These are phyloP conservation scores for Melinopterus prodromus DNA, from an alignment of 2,888 invertebrate genomes.

Conservation along the genomic window DNA sequence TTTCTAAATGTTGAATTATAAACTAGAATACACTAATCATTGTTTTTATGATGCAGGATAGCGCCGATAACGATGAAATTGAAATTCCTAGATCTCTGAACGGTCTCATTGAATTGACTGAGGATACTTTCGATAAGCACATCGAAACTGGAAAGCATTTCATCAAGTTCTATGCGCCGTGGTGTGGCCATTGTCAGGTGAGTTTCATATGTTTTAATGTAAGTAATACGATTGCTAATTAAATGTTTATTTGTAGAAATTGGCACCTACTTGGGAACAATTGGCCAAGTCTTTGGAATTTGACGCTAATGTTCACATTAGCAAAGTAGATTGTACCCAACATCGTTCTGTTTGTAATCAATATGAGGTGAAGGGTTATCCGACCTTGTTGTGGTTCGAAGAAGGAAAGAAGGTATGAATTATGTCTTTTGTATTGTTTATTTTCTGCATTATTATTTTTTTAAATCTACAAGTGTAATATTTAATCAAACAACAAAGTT, in stretches of 20 bases:
- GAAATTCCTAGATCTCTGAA: slow-evolving; percentile 66
- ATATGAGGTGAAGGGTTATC: slow-evolving; percentile 87
- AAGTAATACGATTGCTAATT: slow-evolving; percentile 22
- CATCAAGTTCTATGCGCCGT: slow-evolving; percentile 91
- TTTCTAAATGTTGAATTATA: not conserved
- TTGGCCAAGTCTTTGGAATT: slow-evolving; percentile 75
- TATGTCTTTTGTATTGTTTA: slow-evolving; percentile 15
- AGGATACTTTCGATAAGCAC: slow-evolving; percentile 78
- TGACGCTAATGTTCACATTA: slow-evolving; percentile 74
- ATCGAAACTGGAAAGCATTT: slow-evolving; percentile 81
- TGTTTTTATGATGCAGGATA: slow-evolving; percentile 46
- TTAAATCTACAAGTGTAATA: not conserved
- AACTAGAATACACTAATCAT: not conserved
- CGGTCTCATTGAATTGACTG: slow-evolving; percentile 76
- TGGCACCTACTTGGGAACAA: slow-evolving; percentile 87
- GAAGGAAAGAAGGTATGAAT: slow-evolving; percentile 81
- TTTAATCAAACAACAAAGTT: too few relatives aligned
- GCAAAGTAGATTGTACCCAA: slow-evolving; percentile 87
- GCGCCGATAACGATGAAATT: slow-evolving; percentile 49
- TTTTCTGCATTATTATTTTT: slow-evolving; percentile 14
- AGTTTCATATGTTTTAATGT: slow-evolving; percentile 35
- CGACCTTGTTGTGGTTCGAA: slow-evolving; percentile 86
- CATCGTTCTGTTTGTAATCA: slow-evolving; percentile 77
- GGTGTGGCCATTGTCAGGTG: slow-evolving; percentile 90
- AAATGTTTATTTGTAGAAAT: slow-evolving; percentile 63